These are phyloP conservation scores for Nasonia giraulti DNA, from an alignment of 1,140 invertebrate species.

Conservation along the genomic window DNA sequence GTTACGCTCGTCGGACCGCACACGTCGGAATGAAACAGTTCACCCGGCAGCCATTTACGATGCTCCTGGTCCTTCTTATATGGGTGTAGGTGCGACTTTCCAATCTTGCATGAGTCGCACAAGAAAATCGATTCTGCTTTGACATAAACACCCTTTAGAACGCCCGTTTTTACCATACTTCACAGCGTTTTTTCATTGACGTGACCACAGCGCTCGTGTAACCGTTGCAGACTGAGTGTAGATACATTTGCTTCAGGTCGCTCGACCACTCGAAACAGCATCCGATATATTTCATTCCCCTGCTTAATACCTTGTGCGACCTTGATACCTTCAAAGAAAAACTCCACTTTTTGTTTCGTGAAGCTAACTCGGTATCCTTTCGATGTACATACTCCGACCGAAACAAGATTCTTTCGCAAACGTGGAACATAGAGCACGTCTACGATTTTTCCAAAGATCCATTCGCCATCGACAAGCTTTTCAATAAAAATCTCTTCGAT, in stretches of 20 bases:
- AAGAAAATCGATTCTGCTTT: too few species aligned
- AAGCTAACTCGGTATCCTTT: too few species aligned
- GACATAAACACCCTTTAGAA: not conserved
- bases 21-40: conserved; percentile 53
- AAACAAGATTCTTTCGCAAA: not conserved
- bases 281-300: not conserved
- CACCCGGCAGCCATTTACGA: conserved; percentile 4
- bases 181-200: not conserved
- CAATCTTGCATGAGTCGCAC: too few species aligned
- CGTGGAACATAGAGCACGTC: not conserved
- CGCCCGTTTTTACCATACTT: not conserved
- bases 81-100: too few species aligned
- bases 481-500: not conserved
- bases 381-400: too few species aligned
- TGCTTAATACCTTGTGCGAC: not conserved
- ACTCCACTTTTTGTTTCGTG: not conserved
- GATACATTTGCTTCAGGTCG: not conserved
- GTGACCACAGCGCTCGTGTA: not conserved
- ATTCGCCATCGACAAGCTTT: not conserved
- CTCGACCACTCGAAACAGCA: not conserved
- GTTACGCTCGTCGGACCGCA: conserved; percentile 19
- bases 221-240: not conserved
- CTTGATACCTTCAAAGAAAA: not conserved
- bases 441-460: not conserved
- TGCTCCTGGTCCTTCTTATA: too few species aligned